A percentile compares a stretch with the other conserved stretches of the same genome.
These are phyloP conservation scores for Galaxea fascicularis DNA, from an alignment of 92 coral and sea anemone genomes.

Conservation along the genomic window DNA sequence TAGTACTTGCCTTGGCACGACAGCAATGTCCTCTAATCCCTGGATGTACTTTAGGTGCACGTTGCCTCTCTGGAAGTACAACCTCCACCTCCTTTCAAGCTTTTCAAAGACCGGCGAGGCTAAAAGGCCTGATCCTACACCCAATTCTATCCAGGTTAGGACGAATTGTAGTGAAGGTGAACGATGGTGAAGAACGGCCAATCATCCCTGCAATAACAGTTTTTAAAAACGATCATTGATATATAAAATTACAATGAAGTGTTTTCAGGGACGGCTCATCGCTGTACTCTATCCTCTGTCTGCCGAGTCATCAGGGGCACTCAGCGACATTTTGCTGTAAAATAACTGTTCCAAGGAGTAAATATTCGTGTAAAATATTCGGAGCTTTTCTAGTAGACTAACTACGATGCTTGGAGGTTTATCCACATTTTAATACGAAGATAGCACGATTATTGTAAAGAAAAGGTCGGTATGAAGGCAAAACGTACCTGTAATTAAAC, in stretches of 20 bases:
- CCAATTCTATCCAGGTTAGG: constrained; percentile 26
- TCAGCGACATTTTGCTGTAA: constrained; percentile 23
- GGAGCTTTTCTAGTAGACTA: constrained; percentile 8
- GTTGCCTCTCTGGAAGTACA: constrained; percentile 29
- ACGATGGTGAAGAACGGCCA: constrained; percentile 21
- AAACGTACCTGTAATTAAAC: background rate
- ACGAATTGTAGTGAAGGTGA: constrained; percentile 25
- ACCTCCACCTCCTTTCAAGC: constrained; percentile 29
- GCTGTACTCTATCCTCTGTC: constrained; percentile 10
- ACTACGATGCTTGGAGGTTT: background rate
- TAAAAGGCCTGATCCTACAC: constrained; percentile 33
- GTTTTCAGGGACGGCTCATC: constrained; percentile 1
- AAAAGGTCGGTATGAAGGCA: constrained; percentile 9
- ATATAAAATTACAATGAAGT: constrained; percentile 8
- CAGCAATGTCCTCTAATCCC: constrained; percentile 35
- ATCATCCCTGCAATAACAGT: constrained; percentile 34
- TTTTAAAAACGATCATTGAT: constrained; percentile 26
- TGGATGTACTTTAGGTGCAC: constrained; percentile 28
- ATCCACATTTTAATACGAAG: constrained; percentile 20
- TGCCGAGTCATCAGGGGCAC: constrained; percentile 18
- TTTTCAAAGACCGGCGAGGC: constrained; percentile 17
- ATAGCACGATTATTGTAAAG: background rate
- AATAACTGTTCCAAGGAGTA: constrained; percentile 17
- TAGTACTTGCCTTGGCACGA: constrained; percentile 39
- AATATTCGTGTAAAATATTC: constrained; percentile 20